Conservation (phyloP, 2,113 vertebrate genomes). For the Aix galericulata region DNA sequence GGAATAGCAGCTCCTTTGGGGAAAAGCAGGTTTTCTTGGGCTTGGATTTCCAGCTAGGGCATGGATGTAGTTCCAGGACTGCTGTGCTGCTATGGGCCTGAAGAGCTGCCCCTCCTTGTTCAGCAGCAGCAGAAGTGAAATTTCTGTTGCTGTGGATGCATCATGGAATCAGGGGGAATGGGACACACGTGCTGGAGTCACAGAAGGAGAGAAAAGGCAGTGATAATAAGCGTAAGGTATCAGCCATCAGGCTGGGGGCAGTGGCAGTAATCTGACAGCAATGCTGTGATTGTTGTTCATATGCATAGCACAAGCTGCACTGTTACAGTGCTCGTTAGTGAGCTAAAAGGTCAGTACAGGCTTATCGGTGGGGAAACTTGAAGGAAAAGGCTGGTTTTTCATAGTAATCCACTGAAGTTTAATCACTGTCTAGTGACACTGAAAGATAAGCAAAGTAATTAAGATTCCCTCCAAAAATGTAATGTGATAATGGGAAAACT, state of each 20-base stretch:
- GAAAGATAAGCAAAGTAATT: constrained; percentile 38
- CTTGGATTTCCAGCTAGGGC: not conserved
- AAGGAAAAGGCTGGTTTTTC: constrained; percentile 57
- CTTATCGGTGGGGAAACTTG: constrained; percentile 40
- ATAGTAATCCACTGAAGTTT: not conserved
- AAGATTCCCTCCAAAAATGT: constrained; percentile 17
- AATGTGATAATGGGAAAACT: not conserved
- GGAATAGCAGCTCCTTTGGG: not conserved
- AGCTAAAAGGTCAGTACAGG: constrained; percentile 12
- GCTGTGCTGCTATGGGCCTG: not conserved
- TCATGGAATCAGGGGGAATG: not conserved
- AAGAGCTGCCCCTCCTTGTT: rapidly evolving
- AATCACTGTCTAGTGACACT: constrained; percentile 41
- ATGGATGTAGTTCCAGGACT: not conserved
- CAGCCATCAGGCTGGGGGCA: not conserved
- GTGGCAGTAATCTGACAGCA: not conserved
- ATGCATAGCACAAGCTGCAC: rapidly evolving
- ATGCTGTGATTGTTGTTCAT: not conserved
- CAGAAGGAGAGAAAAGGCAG: not conserved
- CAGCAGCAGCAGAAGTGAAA: not conserved
- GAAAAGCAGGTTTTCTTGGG: not conserved
- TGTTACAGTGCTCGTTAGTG: not conserved
- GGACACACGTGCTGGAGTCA: not conserved
- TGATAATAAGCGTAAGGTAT: not conserved
- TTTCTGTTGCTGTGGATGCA: not conserved